Base-by-base conservation (phyloP, 2,113 vertebrate genomes). In the Seriola aureovittata region DNA sequence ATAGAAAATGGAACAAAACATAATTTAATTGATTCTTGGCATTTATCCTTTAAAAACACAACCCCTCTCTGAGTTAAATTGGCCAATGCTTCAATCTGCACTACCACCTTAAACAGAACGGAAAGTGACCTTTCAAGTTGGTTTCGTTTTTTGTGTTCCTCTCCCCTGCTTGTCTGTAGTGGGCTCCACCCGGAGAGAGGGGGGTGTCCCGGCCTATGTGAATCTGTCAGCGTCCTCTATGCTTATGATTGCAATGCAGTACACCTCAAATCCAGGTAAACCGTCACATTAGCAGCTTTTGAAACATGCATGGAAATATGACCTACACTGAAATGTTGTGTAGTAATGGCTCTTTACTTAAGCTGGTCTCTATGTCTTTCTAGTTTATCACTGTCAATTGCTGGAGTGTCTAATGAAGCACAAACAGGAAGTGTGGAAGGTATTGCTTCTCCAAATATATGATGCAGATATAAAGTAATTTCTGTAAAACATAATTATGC, bases 401-500 rank as follows among this genome's bases (percentile, higher is more conserved):
- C 82, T 99, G 96, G 98, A 99, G 94, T 99, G 98, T 91, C 96
- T 99, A 75, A 99, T 99, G 98, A 99, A 99, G 93, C 97, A 99
- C 94, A 99, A 99, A 86, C 98, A 99, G 92, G 98, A 99, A 97
- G 98, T 99, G 74, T 99, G 98, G 98, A 99, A 99, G 97, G 98
- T 99, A 98, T 95, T 58, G 50, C 6, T 2, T 19, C 14, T n/a
- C 21, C 44, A 52, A 44, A 67, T n/a, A 63, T 38, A 52, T 21
- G 17, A 70, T 50, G 1, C 8, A 70, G 36, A 71, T 58, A 8
- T 52, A 5, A 46, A 6, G 7, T 8, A 23, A 25, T 52, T 44
- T 66, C 38, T 78, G 38, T 29, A 68, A 54, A 36, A 29, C 36
- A 36, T 7, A 60, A 40, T 38, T 38, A 29, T 29, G 2, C 29